Percentiles rank a stretch among this genome's conserved stretches.
Evolutionary conservation across 2,797 vertebrate genomes (phyloP).

Genomic region (Tapirus indicus): DNA sequence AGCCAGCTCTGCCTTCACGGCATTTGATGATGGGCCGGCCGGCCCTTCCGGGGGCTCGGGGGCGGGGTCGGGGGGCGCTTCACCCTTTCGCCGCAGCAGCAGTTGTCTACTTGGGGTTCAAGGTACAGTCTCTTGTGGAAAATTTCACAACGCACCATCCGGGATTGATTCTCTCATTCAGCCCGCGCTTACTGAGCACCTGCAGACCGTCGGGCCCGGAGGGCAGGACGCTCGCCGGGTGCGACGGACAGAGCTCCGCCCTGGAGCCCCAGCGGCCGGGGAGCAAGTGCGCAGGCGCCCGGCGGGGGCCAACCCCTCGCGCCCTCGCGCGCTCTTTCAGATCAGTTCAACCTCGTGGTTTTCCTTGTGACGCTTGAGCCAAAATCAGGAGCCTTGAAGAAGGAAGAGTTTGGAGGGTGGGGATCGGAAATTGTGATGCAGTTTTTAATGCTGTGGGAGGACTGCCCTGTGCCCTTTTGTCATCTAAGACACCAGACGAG

Average conservation of each 20-base stretch:
- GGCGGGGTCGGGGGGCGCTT: background rate
- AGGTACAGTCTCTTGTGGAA: background rate
- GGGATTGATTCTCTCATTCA: background rate
- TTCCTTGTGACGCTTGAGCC: background rate
- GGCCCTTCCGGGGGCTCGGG: background rate
- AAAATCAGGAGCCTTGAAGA: background rate
- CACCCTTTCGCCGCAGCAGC: background rate
- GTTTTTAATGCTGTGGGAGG: background rate
- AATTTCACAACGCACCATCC: background rate
- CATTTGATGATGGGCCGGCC: too few species aligned
- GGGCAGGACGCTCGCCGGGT: background rate
- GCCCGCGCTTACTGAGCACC: background rate
- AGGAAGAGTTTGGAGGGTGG: background rate
- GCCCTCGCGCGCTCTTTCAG: background rate
- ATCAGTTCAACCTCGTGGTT: background rate
- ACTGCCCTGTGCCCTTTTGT: background rate
- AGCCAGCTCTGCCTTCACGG: background rate
- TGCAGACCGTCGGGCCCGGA: background rate
- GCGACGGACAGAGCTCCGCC: too few species aligned
- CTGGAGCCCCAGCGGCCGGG: too few species aligned
- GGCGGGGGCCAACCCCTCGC: background rate
- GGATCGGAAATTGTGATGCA: background rate
- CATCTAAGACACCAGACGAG: background rate
- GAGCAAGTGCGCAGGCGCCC: background rate
- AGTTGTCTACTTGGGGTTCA: background rate